phyloP scores from a whole-genome alignment of 2,888 invertebrate species.

The Therioaphis trifolii region DNA sequence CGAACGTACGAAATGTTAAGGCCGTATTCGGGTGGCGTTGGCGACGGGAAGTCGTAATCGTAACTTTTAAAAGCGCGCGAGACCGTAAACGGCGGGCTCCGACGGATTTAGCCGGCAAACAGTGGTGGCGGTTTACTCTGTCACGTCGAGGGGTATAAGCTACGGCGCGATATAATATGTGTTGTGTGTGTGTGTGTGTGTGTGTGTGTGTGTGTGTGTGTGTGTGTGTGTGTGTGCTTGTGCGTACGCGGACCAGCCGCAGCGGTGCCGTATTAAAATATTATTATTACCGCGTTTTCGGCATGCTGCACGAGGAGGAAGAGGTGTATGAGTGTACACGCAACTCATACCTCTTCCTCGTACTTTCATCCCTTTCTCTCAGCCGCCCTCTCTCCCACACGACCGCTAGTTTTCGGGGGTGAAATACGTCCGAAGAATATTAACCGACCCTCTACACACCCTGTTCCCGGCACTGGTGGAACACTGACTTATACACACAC shows the following conservation, averaged over 20 bases:
- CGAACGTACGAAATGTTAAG: too few species aligned
- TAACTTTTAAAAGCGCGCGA: slow-evolving; percentile 60
- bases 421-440: slow-evolving; percentile 56
- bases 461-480: neutral
- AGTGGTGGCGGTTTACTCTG: slow-evolving; percentile 39
- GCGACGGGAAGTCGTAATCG: slow-evolving; percentile 59
- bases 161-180: neutral
- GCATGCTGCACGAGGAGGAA: neutral
- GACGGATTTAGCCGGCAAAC: slow-evolving; percentile 42
- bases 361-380: neutral
- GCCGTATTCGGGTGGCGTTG: neutral
- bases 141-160: slow-evolving; percentile 33
- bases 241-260: slow-evolving; percentile 18
- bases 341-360: neutral
- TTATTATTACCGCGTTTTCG: slow-evolving; percentile 57
- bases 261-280: slow-evolving; percentile 39
- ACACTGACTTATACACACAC: neutral
- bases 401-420: slow-evolving; percentile 30
- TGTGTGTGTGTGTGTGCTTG: neutral
- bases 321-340: neutral
- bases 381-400: neutral
- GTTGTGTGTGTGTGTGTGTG: neutral
- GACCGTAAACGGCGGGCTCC: slow-evolving; percentile 46
- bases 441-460: slow-evolving; percentile 36
- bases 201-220: neutral